Percentiles rank a stretch among this genome's conserved stretches.
Conservation (phyloP, 2,888 invertebrate species). For the Dyspetes luteomarginatus region DNA sequence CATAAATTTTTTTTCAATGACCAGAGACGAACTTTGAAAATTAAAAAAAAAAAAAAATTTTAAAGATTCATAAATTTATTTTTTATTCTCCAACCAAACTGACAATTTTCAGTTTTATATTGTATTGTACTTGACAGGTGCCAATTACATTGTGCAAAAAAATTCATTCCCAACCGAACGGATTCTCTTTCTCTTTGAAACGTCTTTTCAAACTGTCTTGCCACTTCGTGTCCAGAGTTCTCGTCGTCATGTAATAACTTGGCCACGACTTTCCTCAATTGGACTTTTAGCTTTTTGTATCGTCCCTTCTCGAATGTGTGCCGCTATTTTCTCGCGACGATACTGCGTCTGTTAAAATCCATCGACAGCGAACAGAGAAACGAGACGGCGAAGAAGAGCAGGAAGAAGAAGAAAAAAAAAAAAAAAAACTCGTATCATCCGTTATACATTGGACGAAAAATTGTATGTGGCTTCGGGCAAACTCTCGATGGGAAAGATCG, state of each 20-base stretch:
- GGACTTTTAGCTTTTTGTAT: constrained; percentile 18
- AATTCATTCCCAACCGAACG: neutral
- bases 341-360: neutral
- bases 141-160: neutral
- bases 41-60: too few species aligned
- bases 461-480: constrained; percentile 1
- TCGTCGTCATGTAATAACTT: neutral
- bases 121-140: too few species aligned
- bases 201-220: neutral
- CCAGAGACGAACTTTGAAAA: too few species aligned
- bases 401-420: constrained; percentile 2
- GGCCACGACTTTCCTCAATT: constrained; percentile 43
- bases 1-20: too few species aligned
- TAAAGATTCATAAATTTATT: too few species aligned
- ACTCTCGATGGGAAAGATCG: neutral
- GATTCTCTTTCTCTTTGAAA: constrained; percentile 2
- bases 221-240: neutral
- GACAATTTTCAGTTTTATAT: too few species aligned
- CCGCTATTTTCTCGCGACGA: constrained; percentile 25
- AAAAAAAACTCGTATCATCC: constrained; percentile 48
- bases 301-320: constrained; percentile 16
- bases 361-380: neutral
- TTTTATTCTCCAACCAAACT: too few species aligned
- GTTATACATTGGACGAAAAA: constrained; percentile 39
- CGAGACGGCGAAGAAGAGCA: neutral